Evolutionary conservation across 2,888 invertebrate species (phyloP).

Genomic region (Nebria salina): DNA sequence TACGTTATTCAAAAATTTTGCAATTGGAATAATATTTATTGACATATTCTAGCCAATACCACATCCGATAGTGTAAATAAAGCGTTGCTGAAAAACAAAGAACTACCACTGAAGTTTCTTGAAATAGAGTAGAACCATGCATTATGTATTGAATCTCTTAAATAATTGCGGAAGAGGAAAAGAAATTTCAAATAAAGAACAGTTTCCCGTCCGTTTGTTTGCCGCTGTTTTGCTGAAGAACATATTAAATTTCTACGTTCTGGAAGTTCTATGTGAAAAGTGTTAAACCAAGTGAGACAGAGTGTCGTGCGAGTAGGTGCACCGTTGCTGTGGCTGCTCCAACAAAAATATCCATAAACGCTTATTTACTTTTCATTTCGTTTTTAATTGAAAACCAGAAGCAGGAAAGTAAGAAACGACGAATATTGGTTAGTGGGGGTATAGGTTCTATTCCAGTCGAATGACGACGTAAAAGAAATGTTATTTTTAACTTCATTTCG

Average conservation of each 20-base stretch:
- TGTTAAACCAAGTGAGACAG: neutral
- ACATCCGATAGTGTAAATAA: neutral
- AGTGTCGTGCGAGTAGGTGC: neutral
- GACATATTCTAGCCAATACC: neutral
- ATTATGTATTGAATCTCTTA: neutral
- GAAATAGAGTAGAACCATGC: neutral
- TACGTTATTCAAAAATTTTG: neutral
- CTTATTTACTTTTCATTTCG: slow-evolving; percentile 43
- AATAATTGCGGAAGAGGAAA: neutral
- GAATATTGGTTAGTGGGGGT: neutral
- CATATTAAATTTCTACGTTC: slow-evolving; percentile 10
- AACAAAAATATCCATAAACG: slow-evolving; percentile 33
- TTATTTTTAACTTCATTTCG: slow-evolving; percentile 28
- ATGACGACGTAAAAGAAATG: slow-evolving; percentile 30
- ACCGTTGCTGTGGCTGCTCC: neutral
- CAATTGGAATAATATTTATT: neutral
- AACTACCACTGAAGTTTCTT: neutral
- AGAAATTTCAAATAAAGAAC: slow-evolving; percentile 9
- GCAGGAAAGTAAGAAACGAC: slow-evolving; percentile 30
- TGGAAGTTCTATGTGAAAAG: neutral
- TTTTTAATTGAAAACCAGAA: slow-evolving; percentile 38
- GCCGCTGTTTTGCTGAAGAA: neutral
- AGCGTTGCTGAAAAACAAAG: neutral
- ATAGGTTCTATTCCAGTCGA: slow-evolving; percentile 17
- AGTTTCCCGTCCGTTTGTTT: neutral